phyloP scores from a whole-genome alignment of 2,797 vertebrate genomes.

The Setipinna tenuifilis region DNA sequence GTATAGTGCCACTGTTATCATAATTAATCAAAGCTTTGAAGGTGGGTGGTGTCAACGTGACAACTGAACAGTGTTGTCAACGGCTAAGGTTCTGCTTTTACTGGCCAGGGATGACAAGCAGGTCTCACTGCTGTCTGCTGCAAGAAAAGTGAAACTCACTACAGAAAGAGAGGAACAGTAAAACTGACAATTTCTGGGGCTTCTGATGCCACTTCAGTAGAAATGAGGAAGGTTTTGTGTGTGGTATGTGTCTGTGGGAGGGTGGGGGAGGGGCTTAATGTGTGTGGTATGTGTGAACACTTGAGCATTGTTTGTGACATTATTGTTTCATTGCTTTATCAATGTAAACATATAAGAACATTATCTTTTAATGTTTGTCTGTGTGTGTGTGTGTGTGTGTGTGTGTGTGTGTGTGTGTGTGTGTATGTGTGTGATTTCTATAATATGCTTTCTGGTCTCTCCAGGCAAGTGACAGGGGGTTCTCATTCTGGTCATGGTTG shows the following conservation, averaged over 20 bases:
- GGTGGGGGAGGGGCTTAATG: not conserved
- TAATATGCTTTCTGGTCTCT: not conserved
- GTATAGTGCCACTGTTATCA: too few species aligned
- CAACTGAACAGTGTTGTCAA: not conserved
- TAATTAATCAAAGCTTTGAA: not conserved
- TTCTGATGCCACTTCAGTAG: not conserved
- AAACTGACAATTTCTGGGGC: not conserved
- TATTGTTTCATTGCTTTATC: not conserved
- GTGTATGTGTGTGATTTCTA: not conserved
- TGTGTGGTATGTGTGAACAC: not conserved
- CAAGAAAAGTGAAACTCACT: not conserved
- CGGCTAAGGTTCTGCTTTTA: constrained; percentile 12
- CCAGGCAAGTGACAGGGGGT: constrained; percentile 68
- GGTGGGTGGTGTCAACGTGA: not conserved
- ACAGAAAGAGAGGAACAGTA: not conserved
- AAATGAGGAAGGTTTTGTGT: not conserved
- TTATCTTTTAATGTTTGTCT: too few species aligned
- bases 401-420: too few species aligned
- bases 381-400: too few species aligned
- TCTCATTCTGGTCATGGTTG: constrained; percentile 88
- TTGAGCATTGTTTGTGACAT: not conserved
- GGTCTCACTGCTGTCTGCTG: constrained; percentile 36
- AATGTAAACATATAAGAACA: too few species aligned
- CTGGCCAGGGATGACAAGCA: not conserved
- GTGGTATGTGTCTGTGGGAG: not conserved